Conservation (phyloP, 2,888 invertebrate species). For the Ametastegia equiseti region DNA sequence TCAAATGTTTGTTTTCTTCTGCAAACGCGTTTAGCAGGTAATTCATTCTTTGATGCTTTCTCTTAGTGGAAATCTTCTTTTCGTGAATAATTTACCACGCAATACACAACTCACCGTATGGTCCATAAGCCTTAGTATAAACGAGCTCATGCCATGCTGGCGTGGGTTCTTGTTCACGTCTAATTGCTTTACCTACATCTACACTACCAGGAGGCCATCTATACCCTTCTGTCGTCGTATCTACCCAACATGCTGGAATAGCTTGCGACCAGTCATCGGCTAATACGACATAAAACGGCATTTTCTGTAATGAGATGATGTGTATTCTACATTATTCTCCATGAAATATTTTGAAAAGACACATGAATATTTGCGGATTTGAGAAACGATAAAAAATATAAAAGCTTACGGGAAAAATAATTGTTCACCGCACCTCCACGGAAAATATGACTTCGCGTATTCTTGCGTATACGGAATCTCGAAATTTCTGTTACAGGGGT, state of each 20-base stretch:
- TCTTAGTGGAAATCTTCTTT: background rate
- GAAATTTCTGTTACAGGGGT: too few relatives aligned
- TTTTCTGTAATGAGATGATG: background rate
- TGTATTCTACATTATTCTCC: background rate
- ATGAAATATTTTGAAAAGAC: background rate
- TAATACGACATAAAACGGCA: background rate
- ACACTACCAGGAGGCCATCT: background rate
- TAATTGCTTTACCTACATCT: background rate
- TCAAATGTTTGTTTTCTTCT: background rate
- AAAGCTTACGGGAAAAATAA: background rate
- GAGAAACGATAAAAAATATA: background rate
- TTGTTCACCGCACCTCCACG: too few relatives aligned
- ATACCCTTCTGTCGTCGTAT: background rate
- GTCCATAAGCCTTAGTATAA: slow-evolving; percentile 1
- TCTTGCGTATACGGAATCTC: too few relatives aligned
- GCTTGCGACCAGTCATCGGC: background rate
- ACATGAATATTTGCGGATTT: background rate
- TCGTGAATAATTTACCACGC: background rate
- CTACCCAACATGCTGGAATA: background rate
- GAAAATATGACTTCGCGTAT: too few relatives aligned
- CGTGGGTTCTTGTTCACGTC: background rate
- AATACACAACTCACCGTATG: background rate
- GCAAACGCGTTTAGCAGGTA: background rate
- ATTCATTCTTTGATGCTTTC: background rate
- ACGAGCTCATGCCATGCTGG: background rate